Evolutionary conservation across 2,113 vertebrate genomes (phyloP).

Genomic region (Pan paniscus): DNA sequence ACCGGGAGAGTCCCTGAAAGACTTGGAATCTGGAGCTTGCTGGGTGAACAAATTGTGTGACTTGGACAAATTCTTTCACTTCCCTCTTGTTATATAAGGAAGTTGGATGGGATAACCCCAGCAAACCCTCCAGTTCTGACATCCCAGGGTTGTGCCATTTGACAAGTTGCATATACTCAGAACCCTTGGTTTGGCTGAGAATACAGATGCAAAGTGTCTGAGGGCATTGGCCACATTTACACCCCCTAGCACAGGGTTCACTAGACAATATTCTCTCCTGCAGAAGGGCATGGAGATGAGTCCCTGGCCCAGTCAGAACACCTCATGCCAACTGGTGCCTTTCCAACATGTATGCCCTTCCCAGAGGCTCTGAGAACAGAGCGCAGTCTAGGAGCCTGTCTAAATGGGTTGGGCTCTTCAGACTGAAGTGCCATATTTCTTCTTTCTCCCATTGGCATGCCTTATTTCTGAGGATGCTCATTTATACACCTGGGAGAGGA

Average conservation of each 20-base stretch:
- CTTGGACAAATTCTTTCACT: not conserved
- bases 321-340: not conserved
- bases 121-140: not conserved
- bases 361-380: not conserved
- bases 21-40: not conserved
- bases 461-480: not conserved
- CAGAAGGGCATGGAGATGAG: not conserved
- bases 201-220: not conserved
- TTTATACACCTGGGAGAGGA: not conserved
- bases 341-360: not conserved
- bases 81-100: not conserved
- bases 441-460: not conserved
- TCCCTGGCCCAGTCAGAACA: not conserved
- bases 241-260: accelerated
- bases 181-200: not conserved
- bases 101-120: not conserved
- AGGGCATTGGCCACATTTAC: not conserved
- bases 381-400: accelerated
- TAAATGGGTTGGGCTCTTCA: not conserved
- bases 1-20: not conserved
- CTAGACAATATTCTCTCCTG: not conserved
- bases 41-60: not conserved
- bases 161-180: not conserved
- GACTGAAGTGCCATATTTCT: not conserved
- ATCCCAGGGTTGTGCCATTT: not conserved